Conservation (phyloP, 2,797 vertebrate species). For the Syngnathus acus region DNA sequence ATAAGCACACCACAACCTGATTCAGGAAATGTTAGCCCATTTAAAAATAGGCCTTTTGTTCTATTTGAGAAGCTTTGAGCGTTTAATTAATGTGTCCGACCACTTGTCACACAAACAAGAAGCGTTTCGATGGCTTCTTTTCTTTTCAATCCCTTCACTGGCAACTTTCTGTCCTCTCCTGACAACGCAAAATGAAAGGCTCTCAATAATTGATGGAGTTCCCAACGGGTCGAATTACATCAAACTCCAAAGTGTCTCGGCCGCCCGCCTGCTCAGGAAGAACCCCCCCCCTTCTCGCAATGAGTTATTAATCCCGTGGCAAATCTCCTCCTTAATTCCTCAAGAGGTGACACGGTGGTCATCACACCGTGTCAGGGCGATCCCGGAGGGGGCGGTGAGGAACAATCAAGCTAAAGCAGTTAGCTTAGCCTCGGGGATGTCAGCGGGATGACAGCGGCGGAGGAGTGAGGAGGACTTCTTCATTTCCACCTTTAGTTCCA, state of each 20-base stretch:
- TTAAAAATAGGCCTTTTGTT: background rate
- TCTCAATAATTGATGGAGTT: conserved; percentile 64
- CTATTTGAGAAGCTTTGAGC: background rate
- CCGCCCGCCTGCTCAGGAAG: conserved; percentile 27
- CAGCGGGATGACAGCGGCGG: conserved; percentile 19
- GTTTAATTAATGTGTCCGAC: background rate
- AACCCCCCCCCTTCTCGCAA: conserved; percentile 15
- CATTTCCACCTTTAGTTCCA: conserved; percentile 13
- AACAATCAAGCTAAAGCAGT: conserved; percentile 60
- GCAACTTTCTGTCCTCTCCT: background rate
- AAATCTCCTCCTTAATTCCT: conserved; percentile 41
- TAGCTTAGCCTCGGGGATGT: conserved; percentile 55
- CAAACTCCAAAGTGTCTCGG: conserved; percentile 46
- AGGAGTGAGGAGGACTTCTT: conserved; percentile 27
- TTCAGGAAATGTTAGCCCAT: no score
- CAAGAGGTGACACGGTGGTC: conserved; percentile 47
- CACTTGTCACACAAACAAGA: background rate
- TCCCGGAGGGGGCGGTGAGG: background rate
- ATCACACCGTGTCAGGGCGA: conserved; percentile 33
- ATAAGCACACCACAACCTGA: no score
- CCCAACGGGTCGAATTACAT: conserved; percentile 61
- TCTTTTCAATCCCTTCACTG: background rate
- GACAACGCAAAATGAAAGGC: conserved; percentile 52
- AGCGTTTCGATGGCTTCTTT: background rate
- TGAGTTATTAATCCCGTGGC: conserved; percentile 57